Conservation (phyloP, 2,797 vertebrate species). For the Chloroceryle inda region DNA sequence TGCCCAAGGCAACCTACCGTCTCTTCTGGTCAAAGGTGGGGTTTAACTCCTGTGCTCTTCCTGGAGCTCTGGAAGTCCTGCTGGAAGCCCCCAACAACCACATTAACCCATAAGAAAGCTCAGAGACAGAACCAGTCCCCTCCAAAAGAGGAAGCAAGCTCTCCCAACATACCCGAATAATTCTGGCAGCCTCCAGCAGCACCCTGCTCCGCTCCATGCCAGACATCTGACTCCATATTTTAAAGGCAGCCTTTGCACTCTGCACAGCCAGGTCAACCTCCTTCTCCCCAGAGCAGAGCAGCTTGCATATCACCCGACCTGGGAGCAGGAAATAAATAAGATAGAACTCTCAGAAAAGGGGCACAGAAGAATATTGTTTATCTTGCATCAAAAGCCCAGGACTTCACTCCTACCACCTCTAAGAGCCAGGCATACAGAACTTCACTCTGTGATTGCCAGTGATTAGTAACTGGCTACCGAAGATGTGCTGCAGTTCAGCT, state of each 20-base stretch:
- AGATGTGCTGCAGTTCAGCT: neutral
- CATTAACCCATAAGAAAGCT: neutral
- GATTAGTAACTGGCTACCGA: fast-evolving
- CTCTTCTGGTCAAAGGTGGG: neutral
- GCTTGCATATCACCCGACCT: conserved; percentile 90
- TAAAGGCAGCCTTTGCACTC: conserved; percentile 89
- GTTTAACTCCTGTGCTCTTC: neutral
- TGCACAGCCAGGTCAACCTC: conserved; percentile 91
- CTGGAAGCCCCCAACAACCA: neutral
- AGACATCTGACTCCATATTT: conserved; percentile 89
- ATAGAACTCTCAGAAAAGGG: neutral
- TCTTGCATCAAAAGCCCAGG: neutral
- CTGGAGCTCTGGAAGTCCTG: neutral
- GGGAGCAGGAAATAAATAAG: neutral
- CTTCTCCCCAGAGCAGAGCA: conserved; percentile 87
- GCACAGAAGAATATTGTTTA: fast-evolving
- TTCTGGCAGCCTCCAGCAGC: conserved; percentile 92
- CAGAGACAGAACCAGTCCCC: neutral
- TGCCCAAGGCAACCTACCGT: neutral
- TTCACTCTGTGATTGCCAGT: fast-evolving
- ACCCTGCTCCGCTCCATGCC: conserved; percentile 91
- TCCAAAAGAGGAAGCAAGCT: neutral
- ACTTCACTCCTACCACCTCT: neutral
- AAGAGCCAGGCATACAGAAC: neutral
- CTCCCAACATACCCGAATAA: conserved; percentile 87